Base-by-base conservation (phyloP, 2,113 vertebrate species). In the Hydrochoerus hydrochaeris region DNA sequence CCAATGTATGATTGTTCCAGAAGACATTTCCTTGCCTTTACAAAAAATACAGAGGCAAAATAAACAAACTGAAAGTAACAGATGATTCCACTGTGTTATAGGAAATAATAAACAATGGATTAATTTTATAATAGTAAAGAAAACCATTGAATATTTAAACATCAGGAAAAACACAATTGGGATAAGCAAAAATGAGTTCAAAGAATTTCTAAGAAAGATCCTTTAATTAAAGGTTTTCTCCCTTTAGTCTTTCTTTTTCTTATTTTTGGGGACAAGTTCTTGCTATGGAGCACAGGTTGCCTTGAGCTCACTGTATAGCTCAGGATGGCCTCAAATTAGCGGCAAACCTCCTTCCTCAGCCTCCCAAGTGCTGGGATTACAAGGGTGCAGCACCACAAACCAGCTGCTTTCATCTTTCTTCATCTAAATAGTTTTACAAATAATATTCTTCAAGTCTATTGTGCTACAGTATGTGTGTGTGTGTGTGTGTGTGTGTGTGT, bases 91-190 rank as follows among this genome's bases (percentile, higher is more conserved):
- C 49, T 8, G 13, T 91, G 12, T 81, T 57, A 28, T 2, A 13
- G n/a, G 95, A 95, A 86, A 83, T 24, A 86, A 93, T 81, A 95
- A 90, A 6, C 7, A 91, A 58, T 73, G 16, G 11, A 24, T 52
- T 92, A 2, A 81, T 60, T 91, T 91, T 44, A 77, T 91, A 86
- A 58, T 46, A 91, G 65, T 92, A 35, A 87, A 85, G 44, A 44
- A 94, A 87, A 52, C 0, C 41, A 85, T 6, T 57, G 75, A 49
- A 22, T 84, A 82, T 89, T 0, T 65, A 35, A n/a, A 3, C 69
- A 38, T 86, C 88, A 69, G 22, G n/a, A 17, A 49, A 80, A 77
- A 35, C 16, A 91, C 19, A 88, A 93, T 92, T 58, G 7, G 19
- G 88, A 73, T n/a, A 92, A 94, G 69, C 13, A 89, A 49, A 20